phyloP scores from a whole-genome alignment of 2,888 invertebrate genomes.

The Hartigia nigra region DNA sequence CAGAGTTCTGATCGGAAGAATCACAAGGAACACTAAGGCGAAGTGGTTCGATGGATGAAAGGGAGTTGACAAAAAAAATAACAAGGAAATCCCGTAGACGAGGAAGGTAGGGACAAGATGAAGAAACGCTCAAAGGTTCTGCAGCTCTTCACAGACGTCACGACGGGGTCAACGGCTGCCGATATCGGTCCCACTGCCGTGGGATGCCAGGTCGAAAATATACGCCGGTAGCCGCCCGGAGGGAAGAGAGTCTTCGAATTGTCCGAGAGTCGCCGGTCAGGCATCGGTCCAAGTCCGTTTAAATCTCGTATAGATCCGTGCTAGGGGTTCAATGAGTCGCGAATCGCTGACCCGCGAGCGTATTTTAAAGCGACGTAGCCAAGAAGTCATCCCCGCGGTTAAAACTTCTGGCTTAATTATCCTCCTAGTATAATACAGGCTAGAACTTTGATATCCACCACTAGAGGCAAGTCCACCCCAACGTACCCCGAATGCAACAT shows the following conservation, averaged over 20 bases:
- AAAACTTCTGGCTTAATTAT: not conserved
- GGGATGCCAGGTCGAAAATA: constrained; percentile 59
- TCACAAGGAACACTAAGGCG: not conserved
- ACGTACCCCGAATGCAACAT: not conserved
- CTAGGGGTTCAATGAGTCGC: constrained; percentile 6
- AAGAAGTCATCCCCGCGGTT: not conserved
- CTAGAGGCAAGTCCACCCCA: not conserved
- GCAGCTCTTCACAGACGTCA: not conserved
- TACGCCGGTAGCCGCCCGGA: constrained; percentile 36
- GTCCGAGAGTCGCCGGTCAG: constrained; percentile 60
- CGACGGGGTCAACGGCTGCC: constrained; percentile 38
- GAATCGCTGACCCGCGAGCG: constrained; percentile 6
- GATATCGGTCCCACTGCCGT: constrained; percentile 30
- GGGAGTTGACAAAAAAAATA: not conserved
- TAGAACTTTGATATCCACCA: not conserved
- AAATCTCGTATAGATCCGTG: constrained; percentile 8
- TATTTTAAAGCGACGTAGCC: not conserved
- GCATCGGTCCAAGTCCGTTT: constrained; percentile 55
- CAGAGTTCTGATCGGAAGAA: not conserved
- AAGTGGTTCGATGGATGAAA: not conserved
- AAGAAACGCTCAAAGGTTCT: not conserved
- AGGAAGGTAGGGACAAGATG: not conserved
- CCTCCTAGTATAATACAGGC: not conserved
- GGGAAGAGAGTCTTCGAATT: constrained; percentile 58
- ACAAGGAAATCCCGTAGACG: not conserved